Evolutionary conservation across 1,140 invertebrate genomes (phyloP).

Genomic region (Dolichoris vasculosae): DNA sequence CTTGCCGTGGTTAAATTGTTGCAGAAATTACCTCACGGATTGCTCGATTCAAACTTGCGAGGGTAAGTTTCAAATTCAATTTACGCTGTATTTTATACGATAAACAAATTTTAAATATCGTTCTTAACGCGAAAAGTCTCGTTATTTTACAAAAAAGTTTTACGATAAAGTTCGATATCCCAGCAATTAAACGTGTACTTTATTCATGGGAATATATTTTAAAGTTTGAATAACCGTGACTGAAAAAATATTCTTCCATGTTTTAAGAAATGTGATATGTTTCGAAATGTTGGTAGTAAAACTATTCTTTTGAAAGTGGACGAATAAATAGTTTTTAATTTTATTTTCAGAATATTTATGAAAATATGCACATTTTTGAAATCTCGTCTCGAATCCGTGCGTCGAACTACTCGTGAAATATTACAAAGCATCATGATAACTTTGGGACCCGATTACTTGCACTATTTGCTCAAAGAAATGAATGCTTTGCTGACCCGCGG

Average conservation of each 20-base stretch:
- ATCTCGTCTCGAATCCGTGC: conserved; percentile 90
- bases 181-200: background rate
- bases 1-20: conserved; percentile 94
- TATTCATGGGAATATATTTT: too few species aligned
- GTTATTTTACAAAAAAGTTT: too few species aligned
- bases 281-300: too few species aligned
- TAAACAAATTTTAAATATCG: background rate
- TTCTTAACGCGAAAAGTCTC: too few species aligned
- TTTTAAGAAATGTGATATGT: too few species aligned
- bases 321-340: background rate
- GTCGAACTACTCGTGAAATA: conserved; percentile 89
- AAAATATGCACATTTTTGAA: conserved; percentile 93
- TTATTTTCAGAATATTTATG: conserved; percentile 82
- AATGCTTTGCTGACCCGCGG: conserved; percentile 87
- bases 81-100: too few species aligned
- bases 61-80: conserved; percentile 76
- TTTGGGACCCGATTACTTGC: conserved; percentile 88
- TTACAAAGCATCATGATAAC: conserved; percentile 91
- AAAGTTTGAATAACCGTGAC: too few species aligned
- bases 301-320: too few species aligned
- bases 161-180: background rate
- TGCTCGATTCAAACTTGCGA: conserved; percentile 86
- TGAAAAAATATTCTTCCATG: background rate
- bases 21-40: conserved; percentile 86
- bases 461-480: conserved; percentile 87